Base-by-base conservation (phyloP, 2,113 vertebrate genomes). In the Paracanthobrama guichenoti region DNA sequence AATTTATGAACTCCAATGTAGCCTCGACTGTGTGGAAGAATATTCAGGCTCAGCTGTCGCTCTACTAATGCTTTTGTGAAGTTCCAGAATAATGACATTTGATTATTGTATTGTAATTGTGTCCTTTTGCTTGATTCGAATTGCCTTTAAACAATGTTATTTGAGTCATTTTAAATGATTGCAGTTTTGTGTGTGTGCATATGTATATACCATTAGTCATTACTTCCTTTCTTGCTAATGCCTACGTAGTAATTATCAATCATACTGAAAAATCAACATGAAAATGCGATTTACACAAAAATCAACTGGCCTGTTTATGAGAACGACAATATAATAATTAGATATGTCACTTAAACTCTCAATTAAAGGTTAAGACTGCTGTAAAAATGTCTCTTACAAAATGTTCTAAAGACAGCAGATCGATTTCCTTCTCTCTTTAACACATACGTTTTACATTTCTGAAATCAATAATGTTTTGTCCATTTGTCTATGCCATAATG, bases 251-350 rank as follows among this genome's bases (percentile, higher is more conserved):
- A 59, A 86, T 53, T 72, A 26, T 13, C 11, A 39, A 73, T 80
- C 60, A 57, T 67, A 82, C 53, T 46, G 60, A 57, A 76, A 76
- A 80, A 88, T 90, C 88, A 82, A 86, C 88, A 87, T 87, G 8
- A 76, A 59, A 26, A 64, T 6, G 72, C 83, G 77, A 75, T 90
- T 92, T 86, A 90, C 85, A 85, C 72, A 87, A 87, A 86, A 88
- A 92, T 91, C 84, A 90, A 69, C 31, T 46, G 42, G 6, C 50
- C 18, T 86, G 75, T 74, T 86, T 81, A 82, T n/a, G 59, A 66
- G 83, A 48, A 71, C 85, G 84, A 86, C 83, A 82, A 91, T 92
- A 89, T 92, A 86, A 89, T 85, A 90, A 87, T 93, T 88, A 89
- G 46, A 31, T 48, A 18, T 64, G 22, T 78, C 73, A 42, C 60